Base-by-base conservation (phyloP, 2,797 vertebrate species). In the Chanos chanos region DNA sequence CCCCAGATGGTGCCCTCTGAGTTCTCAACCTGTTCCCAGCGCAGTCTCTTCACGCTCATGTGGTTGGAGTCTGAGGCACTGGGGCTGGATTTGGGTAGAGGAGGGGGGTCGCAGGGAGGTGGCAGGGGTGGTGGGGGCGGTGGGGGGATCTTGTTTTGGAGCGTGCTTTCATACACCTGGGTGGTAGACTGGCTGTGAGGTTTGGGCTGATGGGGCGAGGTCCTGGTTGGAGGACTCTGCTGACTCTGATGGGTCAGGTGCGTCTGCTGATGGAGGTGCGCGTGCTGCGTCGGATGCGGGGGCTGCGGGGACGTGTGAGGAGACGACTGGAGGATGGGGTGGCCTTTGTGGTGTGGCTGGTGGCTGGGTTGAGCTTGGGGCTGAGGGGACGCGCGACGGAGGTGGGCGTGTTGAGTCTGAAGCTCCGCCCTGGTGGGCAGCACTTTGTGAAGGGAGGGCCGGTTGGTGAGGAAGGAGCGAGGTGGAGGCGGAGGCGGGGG, bases 21-120 rank as follows among this genome's bases (percentile, higher is more conserved):
- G 83, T 98, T 99, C 83, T 99, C 96, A 88, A 99, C 96, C 81
- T 98, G 96, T 83, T 99, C 96, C 96, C 96, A 99, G 41, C 96
- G 93, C 72, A 99, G 91, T 64, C 96, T 85, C 85, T 99, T 99
- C 74, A 99, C 96, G 0, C 94, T 99, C 96, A 97, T 97, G 87
- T 98, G 96, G 81, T 91, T 96, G 82, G 91, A 75, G 63, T 96
- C 94, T 0, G 89, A 89, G 34, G 91, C 78, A 28, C 86, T 85
- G 54, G 87, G 89, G 73, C 89, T 84, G 6, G 83, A 73, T 27
- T 89, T 91, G 53, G 88, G 89, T 58, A 91, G 75, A 0, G 88
- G 89, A 43, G 89, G 87, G 22, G 90, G 83, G 56, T 84, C 85
- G 34, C 75, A 72, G 68, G 92, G 70, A 62, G 92, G 1, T 65